phyloP scores from a whole-genome alignment of 2,113 vertebrate genomes.

The Protobothrops mucrosquamatus region DNA sequence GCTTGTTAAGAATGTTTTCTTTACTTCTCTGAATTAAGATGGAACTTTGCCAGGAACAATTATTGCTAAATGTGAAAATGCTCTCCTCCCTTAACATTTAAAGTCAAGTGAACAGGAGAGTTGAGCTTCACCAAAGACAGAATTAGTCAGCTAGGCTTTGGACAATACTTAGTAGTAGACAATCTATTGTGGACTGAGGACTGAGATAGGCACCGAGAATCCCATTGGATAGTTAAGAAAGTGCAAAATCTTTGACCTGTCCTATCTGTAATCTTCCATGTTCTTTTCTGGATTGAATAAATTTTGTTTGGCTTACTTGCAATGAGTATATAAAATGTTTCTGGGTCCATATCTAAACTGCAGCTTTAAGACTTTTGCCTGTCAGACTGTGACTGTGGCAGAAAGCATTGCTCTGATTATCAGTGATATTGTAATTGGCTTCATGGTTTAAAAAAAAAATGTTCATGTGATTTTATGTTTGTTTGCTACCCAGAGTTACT shows the following conservation, averaged over 20 bases:
- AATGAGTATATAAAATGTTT: background rate
- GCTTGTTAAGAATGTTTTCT: background rate
- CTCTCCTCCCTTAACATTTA: background rate
- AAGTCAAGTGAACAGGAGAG: background rate
- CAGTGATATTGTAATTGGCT: background rate
- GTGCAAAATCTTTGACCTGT: background rate
- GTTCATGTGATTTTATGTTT: background rate
- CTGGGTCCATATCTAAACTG: background rate
- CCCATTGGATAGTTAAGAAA: background rate
- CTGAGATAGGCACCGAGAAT: background rate
- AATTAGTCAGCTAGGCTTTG: background rate
- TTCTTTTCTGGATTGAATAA: background rate
- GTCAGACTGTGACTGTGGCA: background rate
- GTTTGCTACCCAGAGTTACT: background rate
- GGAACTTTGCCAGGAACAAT: background rate
- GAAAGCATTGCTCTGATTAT: background rate
- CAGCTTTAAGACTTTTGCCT: background rate
- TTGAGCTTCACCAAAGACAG: background rate
- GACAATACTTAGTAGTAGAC: background rate
- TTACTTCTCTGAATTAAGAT: background rate
- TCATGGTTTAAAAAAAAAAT: background rate
- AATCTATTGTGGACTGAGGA: background rate
- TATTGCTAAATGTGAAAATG: background rate
- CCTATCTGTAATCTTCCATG: background rate
- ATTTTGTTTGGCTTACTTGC: background rate